Base-by-base conservation (phyloP, 2,888 invertebrate genomes). In the Alcis repandata region DNA sequence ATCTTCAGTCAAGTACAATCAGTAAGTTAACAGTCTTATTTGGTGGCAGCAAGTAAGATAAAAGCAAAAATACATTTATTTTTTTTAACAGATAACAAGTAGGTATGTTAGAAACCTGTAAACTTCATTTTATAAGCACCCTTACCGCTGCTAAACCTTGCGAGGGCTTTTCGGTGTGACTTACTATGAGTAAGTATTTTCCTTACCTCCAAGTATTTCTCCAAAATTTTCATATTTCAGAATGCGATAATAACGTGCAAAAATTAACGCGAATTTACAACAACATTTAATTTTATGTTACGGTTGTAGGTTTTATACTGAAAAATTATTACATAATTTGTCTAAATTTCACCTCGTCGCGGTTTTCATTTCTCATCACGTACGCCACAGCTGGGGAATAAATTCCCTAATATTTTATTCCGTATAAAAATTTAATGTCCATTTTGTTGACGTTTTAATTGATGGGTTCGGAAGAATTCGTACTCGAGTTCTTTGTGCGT, bases 321-420 rank as follows among this genome's bases (percentile, higher is more conserved):
- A 69, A 27, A 68, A 70, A 73, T 73, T 73, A 73, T 71, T 66
- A 63, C 63, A 59, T 62, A 67, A 71, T 73, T 73, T 71, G 64
- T 73, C 73, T 69, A 71, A 68, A 73, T 73, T 73, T 69, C 62
- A 70, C 63, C 60, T 67, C 67, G 49, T 27, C 51, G 61, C 45
- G 66, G 67, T 69, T 73, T 69, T 63, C 59, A 70, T 73, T 73
- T 73, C 68, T 62, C 68, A 69, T 73, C 69, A 71, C 73, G 69
- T 68, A 57, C 63, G 40, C 68, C 60, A 48, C 67, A 60, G 60
- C 54, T 67, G 70, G 68, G 60, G 61, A 69, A 71, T 70, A 64
- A 64, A 63, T 64, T 62, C 51, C 32, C 65, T 65, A 45, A 68
- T 69, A 58, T 69, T 69, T 71, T 66, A 67, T 63, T 38, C 36